Conservation (phyloP, 2,797 vertebrate species). For the Argya squamiceps region DNA sequence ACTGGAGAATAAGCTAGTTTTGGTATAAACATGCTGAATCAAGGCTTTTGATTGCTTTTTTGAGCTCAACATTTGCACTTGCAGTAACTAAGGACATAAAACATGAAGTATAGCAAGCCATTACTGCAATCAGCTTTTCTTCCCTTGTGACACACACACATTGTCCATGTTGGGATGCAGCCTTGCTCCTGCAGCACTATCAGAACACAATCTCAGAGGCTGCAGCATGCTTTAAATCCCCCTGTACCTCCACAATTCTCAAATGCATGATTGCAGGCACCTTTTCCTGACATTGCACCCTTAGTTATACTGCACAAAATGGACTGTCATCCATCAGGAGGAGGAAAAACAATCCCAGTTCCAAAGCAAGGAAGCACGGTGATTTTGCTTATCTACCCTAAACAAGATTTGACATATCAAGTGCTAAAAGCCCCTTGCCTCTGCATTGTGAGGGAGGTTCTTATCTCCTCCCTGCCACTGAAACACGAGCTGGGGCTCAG, state of each 20-base stretch:
- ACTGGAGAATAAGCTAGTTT: background rate
- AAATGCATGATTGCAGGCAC: background rate
- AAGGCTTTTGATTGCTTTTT: background rate
- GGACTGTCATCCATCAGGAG: background rate
- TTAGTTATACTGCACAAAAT: background rate
- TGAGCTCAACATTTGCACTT: background rate
- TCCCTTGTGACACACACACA: background rate
- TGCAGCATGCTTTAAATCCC: background rate
- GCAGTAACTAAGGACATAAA: background rate
- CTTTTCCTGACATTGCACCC: background rate
- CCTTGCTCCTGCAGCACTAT: background rate
- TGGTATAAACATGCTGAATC: background rate
- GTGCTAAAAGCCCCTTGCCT: background rate
- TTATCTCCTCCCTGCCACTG: background rate
- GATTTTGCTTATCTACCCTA: background rate
- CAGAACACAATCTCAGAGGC: background rate
- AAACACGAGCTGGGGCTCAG: slow-evolving; percentile 7
- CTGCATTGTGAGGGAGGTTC: background rate
- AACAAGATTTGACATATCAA: background rate
- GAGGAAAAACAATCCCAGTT: background rate
- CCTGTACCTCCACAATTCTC: background rate
- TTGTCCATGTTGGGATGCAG: background rate
- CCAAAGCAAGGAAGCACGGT: background rate
- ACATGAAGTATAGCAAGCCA: background rate
- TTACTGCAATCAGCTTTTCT: background rate